phyloP scores from a whole-genome alignment of 2,888 invertebrate species.

The Bibio marci region DNA sequence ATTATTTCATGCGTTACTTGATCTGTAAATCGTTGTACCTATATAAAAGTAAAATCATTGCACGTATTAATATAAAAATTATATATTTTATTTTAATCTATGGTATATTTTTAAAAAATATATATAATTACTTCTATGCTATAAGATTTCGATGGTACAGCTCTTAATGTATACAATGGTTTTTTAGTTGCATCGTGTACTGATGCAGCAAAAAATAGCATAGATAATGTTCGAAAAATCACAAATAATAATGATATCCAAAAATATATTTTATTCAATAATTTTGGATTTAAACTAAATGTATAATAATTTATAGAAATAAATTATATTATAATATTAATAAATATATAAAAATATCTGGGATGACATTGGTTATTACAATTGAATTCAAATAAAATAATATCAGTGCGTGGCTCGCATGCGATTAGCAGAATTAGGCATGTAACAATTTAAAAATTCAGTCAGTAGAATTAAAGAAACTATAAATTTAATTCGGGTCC shows the following conservation, averaged over 20 bases:
- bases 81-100: not conserved
- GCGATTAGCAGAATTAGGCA: too few relatives aligned
- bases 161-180: conserved; percentile 26
- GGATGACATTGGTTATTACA: too few relatives aligned
- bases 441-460: too few relatives aligned
- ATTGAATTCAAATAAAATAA: too few relatives aligned
- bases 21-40: conserved; percentile 25
- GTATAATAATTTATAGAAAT: not conserved
- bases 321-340: not conserved
- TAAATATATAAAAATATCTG: too few relatives aligned
- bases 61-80: too few relatives aligned
- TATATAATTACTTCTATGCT: conserved; percentile 24
- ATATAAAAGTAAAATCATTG: too few relatives aligned
- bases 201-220: conserved; percentile 37
- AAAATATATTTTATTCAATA: conserved; percentile 33
- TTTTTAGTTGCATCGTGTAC: conserved; percentile 36
- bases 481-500: too few relatives aligned
- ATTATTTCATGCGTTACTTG: conserved; percentile 24
- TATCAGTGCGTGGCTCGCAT: too few relatives aligned
- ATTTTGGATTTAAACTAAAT: conserved; percentile 22
- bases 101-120: not conserved
- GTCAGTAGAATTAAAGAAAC: too few relatives aligned
- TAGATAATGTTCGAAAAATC: conserved; percentile 34
- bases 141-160: conserved; percentile 31
- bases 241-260: conserved; percentile 38